These are phyloP conservation scores for Drosophila pegasa DNA, from an alignment of 2,888 invertebrate genomes.

Conservation along the genomic window DNA sequence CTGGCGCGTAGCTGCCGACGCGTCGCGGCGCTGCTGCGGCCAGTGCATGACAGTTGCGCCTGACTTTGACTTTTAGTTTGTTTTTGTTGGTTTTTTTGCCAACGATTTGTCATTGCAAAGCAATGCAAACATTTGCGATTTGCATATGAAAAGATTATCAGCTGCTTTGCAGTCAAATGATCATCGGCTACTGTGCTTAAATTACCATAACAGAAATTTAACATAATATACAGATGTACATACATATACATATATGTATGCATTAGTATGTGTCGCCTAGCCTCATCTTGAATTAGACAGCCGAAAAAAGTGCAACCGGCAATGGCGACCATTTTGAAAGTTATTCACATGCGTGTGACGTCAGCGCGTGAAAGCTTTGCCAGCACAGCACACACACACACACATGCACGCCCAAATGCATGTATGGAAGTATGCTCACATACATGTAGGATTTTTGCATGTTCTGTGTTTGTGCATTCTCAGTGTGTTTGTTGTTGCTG, in stretches of 20 bases:
- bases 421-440: neutral
- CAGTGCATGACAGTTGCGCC: slow-evolving; percentile 49
- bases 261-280: neutral
- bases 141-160: slow-evolving; percentile 29
- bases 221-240: neutral
- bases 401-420: slow-evolving; percentile 8
- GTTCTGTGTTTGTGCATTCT: slow-evolving; percentile 45
- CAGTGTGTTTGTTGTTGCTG: slow-evolving; percentile 20
- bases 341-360: slow-evolving; percentile 59
- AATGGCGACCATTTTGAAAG: slow-evolving; percentile 60
- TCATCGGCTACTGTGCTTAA: slow-evolving; percentile 16
- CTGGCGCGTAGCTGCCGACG: slow-evolving; percentile 33
- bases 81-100: neutral
- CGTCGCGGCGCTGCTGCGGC: slow-evolving; percentile 14
- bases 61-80: slow-evolving; percentile 63
- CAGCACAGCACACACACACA: slow-evolving; percentile 14
- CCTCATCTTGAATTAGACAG: slow-evolving; percentile 13
- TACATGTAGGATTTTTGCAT: neutral
- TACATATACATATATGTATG: neutral
- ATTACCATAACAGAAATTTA: slow-evolving; percentile 5
- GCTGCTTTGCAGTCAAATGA: slow-evolving; percentile 24
- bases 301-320: slow-evolving; percentile 41
- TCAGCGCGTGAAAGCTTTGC: slow-evolving; percentile 55
- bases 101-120: slow-evolving; percentile 41
- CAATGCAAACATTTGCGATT: slow-evolving; percentile 36